phyloP scores from a whole-genome alignment of 2,797 vertebrate genomes.

The Dryobates pubescens region DNA sequence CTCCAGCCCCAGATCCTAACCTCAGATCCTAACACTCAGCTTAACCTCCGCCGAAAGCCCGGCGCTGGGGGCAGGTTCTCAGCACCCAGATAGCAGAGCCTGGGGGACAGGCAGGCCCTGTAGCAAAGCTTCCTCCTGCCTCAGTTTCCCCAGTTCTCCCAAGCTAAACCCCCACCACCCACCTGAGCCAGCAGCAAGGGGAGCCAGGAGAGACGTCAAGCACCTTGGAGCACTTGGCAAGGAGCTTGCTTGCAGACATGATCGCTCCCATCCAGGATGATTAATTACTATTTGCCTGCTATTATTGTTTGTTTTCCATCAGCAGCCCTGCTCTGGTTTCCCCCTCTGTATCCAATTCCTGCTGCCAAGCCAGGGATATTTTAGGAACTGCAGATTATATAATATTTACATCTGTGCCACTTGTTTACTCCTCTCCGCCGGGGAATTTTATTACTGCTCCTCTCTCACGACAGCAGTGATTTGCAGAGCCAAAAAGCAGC shows the following conservation, averaged over 20 bases:
- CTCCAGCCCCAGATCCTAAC: neutral
- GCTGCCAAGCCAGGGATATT: slow-evolving; percentile 55
- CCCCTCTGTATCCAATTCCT: neutral
- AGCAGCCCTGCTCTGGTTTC: slow-evolving; percentile 24
- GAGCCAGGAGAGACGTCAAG: fast-evolving
- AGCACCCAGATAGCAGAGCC: too few species aligned
- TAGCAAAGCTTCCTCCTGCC: neutral
- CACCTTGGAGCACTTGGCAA: neutral
- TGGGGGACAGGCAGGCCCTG: neutral
- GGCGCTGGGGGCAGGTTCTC: neutral
- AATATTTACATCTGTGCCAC: slow-evolving; percentile 72
- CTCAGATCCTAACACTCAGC: fast-evolving
- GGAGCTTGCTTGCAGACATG: neutral
- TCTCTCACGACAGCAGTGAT: slow-evolving; percentile 43
- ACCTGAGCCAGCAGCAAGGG: fast-evolving
- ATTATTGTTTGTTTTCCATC: slow-evolving; percentile 54
- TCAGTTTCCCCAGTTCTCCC: neutral
- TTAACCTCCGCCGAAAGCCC: fast-evolving
- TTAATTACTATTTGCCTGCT: slow-evolving; percentile 48
- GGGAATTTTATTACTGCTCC: slow-evolving; percentile 56
- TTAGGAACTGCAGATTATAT: slow-evolving; percentile 62
- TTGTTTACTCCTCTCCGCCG: slow-evolving; percentile 50
- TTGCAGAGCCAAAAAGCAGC: slow-evolving; percentile 49
- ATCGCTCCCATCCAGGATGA: neutral
- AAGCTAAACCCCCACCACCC: fast-evolving